phyloP scores from a whole-genome alignment of 2,797 vertebrate genomes.

The Fundulus diaphanus region DNA sequence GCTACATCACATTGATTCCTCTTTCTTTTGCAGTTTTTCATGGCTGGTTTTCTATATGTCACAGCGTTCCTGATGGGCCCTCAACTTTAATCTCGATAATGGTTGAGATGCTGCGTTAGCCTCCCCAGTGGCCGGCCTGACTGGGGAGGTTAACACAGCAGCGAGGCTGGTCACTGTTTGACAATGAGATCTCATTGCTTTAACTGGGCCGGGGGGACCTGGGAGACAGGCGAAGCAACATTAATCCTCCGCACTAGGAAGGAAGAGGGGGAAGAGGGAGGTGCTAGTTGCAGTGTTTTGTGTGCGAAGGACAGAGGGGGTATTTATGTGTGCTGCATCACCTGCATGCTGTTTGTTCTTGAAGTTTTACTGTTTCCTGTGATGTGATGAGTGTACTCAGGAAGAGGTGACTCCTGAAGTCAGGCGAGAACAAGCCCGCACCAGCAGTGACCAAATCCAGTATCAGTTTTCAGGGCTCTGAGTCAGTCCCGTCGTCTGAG shows the following conservation, averaged over 20 bases:
- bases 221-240: slow-evolving; percentile 53
- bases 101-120: slow-evolving; percentile 75
- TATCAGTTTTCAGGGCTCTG: slow-evolving; percentile 60
- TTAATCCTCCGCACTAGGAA: slow-evolving; percentile 54
- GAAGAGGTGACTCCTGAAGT: slow-evolving; percentile 56
- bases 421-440: slow-evolving; percentile 50
- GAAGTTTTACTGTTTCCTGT: slow-evolving; percentile 31
- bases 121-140: no score
- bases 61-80: slow-evolving; percentile 48
- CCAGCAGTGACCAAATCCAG: slow-evolving; percentile 54
- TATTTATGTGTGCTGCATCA: slow-evolving; percentile 17
- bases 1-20: slow-evolving; percentile 19
- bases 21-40: slow-evolving; percentile 37
- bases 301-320: slow-evolving; percentile 16
- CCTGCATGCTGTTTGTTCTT: slow-evolving; percentile 6
- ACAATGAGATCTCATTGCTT: slow-evolving; percentile 73
- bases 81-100: slow-evolving; percentile 80
- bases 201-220: slow-evolving; percentile 67
- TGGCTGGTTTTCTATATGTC: slow-evolving; percentile 44
- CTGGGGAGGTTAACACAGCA: no score
- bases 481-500: slow-evolving; percentile 55
- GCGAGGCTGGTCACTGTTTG: slow-evolving; percentile 75
- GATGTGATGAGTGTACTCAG: slow-evolving; percentile 51
- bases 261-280: slow-evolving; percentile 41
- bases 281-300: slow-evolving; percentile 22